phyloP scores from a whole-genome alignment of 2,797 vertebrate genomes.

The Alosa sapidissima region DNA sequence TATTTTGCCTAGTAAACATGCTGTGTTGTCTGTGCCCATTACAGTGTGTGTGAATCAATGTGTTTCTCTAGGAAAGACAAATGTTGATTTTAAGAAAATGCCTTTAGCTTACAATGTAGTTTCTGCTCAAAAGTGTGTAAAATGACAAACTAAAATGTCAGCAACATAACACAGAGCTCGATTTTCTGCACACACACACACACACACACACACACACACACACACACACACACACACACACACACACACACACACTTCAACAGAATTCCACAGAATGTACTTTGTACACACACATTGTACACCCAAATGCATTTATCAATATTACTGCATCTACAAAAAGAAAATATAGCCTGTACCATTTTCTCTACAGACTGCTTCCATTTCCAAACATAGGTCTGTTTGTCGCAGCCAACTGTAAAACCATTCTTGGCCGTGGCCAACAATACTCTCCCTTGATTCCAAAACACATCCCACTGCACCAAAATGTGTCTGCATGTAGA shows the following conservation, averaged over 20 bases:
- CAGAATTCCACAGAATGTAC: neutral
- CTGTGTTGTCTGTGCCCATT: neutral
- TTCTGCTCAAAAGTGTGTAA: neutral
- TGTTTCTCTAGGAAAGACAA: neutral
- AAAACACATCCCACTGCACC: neutral
- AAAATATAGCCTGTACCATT: neutral
- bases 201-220: neutral
- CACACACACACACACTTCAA: neutral
- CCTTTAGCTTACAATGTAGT: neutral
- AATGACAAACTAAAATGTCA: neutral
- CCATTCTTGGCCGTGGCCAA: neutral
- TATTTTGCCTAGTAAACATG: neutral
- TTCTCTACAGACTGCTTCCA: neutral
- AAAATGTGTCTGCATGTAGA: neutral
- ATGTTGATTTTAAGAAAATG: neutral
- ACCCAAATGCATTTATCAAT: neutral
- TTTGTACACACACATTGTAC: neutral
- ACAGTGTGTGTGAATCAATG: neutral
- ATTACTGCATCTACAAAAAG: neutral
- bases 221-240: neutral
- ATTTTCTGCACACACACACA: neutral
- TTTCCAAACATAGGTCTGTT: neutral
- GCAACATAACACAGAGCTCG: neutral
- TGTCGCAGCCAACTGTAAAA: neutral
- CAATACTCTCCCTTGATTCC: neutral